Conservation (phyloP, 1,140 invertebrate genomes). For the Capitella teleta region DNA sequence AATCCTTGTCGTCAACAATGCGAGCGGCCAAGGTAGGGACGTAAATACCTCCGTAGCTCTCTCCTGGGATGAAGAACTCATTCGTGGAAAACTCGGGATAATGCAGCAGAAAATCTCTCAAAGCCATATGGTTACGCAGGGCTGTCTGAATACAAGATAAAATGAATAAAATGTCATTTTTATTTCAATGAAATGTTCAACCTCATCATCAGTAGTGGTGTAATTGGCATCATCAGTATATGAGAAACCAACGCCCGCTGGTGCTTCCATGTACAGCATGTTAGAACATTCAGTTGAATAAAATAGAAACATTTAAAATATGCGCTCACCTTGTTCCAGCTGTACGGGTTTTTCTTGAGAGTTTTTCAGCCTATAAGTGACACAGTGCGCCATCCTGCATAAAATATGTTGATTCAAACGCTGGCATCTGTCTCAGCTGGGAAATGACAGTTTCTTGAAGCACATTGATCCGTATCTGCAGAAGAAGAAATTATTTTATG, state of each 20-base stretch:
- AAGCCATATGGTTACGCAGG: constrained; percentile 40
- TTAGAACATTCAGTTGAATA: too few species aligned
- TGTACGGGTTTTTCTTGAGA: constrained; percentile 31
- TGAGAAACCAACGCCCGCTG: constrained; percentile 50
- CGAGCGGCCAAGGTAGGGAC: constrained; percentile 44
- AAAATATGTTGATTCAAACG: too few species aligned
- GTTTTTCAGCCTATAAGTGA: neutral
- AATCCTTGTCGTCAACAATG: constrained; percentile 36
- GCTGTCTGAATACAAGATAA: too few species aligned
- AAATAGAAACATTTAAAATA: too few species aligned
- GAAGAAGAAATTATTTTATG: too few species aligned
- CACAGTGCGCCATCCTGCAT: too few species aligned
- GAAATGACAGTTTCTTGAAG: too few species aligned
- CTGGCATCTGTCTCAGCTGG: too few species aligned
- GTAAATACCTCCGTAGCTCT: constrained; percentile 67
- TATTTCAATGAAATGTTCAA: too few species aligned
- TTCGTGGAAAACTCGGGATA: constrained; percentile 46
- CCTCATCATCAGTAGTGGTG: constrained; percentile 45
- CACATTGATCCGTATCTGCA: too few species aligned
- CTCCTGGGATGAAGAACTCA: constrained; percentile 60
- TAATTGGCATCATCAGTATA: constrained; percentile 45
- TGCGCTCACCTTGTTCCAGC: constrained; percentile 46
- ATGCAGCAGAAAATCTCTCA: constrained; percentile 45
- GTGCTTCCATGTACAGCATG: constrained; percentile 53
- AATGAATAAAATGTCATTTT: too few species aligned